Evolutionary conservation across 2,888 invertebrate species (phyloP), one percentile per base, ranked within the genome.

Genomic region (Cephus spinipes): DNA sequence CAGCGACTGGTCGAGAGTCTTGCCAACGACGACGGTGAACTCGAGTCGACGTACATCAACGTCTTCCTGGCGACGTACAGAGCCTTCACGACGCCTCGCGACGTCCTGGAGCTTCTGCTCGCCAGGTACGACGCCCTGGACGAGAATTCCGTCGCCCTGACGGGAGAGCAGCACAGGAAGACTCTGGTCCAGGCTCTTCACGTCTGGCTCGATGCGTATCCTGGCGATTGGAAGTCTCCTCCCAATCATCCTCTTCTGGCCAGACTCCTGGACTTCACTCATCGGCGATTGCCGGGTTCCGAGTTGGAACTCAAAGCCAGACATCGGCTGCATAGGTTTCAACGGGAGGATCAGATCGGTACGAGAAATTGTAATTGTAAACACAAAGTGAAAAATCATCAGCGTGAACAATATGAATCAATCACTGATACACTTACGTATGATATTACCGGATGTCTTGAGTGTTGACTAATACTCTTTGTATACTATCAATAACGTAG

Each of bases 131-230:
- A 96, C 91, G 94, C 95, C 73, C 92, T 96, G 87, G 94, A 94
- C 76, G 93, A 94, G 80, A 94, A 94, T 83, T 92, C 92, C 71
- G 91, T 92, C 87, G 91, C 93, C 82, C 87, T 92, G 84, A 94
- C 93, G 77, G 94, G 95, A 80, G 95, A 95, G 86, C 95, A 95
- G 91, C 96, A 96, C 87, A 93, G 95, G 90, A 96, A 96, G 95
- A 97, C 97, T 83, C 94, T 98, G 91, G 95, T 97, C 87, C 96
- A 97, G 85, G 97, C 97, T 81, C 94, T 99, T 84, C 97, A 98
- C 90, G 98, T 99, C 73, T 99, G 99, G 99, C 92, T 99, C 90
- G 99, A 99, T 92, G 97, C 97, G 79, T 99, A 98, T 92, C 97
- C 98, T 69, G 98, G 99, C 92, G 99, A 99, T 92, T 94, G 94